Evolutionary conservation across 2,113 vertebrate genomes (phyloP).

Genomic region (Cryptoleucopteryx plumbea): DNA sequence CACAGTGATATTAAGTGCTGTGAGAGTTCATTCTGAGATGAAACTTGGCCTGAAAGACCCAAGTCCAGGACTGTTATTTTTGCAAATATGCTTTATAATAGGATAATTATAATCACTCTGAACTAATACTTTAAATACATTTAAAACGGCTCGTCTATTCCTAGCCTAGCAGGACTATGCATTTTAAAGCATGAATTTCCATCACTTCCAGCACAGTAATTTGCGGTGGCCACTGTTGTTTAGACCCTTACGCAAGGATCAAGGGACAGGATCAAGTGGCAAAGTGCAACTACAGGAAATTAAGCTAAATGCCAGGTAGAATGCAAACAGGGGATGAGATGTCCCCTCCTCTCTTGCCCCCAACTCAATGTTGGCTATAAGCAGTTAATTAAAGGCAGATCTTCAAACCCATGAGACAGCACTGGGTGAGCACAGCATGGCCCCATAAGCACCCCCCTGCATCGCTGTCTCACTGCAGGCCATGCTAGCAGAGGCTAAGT

Average conservation of each 20-base stretch:
- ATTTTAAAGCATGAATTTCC: not conserved
- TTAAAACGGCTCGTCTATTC: not conserved
- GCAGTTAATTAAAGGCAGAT: not conserved
- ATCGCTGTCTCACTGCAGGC: not conserved
- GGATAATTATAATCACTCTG: not conserved
- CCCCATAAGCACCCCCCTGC: rapidly evolving
- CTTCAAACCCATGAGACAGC: not conserved
- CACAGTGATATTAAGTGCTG: not conserved
- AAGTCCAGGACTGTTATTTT: not conserved
- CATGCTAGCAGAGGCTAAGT: not conserved
- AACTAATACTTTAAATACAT: not conserved
- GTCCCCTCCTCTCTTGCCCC: not conserved
- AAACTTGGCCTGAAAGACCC: constrained; percentile 6
- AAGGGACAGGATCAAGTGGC: not conserved
- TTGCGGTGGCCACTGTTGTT: not conserved
- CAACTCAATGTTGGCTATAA: rapidly evolving
- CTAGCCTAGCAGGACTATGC: not conserved
- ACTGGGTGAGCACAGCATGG: not conserved
- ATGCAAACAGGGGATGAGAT: not conserved
- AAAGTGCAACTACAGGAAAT: not conserved
- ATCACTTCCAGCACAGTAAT: not conserved
- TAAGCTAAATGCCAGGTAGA: not conserved
- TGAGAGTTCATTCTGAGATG: constrained; percentile 4
- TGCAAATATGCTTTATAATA: not conserved
- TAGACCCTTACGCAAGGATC: not conserved